Evolutionary conservation across 2,797 vertebrate species (phyloP), one percentile per base, ranked within the genome.

Genomic region (Diplodus puntazzo): DNA sequence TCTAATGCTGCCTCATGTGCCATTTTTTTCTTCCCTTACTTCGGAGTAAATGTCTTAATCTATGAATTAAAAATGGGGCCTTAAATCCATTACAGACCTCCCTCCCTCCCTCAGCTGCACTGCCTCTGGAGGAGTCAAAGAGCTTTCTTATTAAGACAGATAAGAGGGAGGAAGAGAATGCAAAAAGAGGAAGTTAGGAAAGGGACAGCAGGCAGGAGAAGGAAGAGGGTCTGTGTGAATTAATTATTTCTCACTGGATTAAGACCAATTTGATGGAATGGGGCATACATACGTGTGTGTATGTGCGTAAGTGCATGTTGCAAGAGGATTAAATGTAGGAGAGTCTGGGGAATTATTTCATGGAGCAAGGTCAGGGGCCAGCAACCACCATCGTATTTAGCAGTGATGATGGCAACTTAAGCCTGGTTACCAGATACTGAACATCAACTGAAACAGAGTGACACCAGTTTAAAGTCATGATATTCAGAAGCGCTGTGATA

Each of bases 61-160:
- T 88, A 91, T 94, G 81, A 93, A 94, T 94, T 91, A 94, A 92
- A 92, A 92, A 93, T 80, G 72, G 85, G 43, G 85, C 72, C 85
- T 89, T 91, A 91, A 92, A 94, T 91, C 92, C 91, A 94, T 94
- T 92, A 91, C 67, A 69, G 77, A 82, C 85, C 80, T 69, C 69
- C 75, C 73, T 75, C 63, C 73, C 73, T 65, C 55, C 66, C 81
- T 79, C 55, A 59, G 74, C 65, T 9, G 46, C 50, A 39, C 46
- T 65, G 83, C 69, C 79, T 88, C 79, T 74, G 69, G 81, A 79
- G 79, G 81, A 84, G 86, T 86, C 82, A 87, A 86, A 88, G 86
- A 83, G 86, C 83, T 84, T 86, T 90, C 80, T 88, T 91, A 92
- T 90, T 91, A 75, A 85, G 82, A 90, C 80, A 71, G 89, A 87